Percentiles rank a stretch among this genome's conserved stretches.
Evolutionary conservation across 2,888 invertebrate species (phyloP).

Genomic region (Labia minor): DNA sequence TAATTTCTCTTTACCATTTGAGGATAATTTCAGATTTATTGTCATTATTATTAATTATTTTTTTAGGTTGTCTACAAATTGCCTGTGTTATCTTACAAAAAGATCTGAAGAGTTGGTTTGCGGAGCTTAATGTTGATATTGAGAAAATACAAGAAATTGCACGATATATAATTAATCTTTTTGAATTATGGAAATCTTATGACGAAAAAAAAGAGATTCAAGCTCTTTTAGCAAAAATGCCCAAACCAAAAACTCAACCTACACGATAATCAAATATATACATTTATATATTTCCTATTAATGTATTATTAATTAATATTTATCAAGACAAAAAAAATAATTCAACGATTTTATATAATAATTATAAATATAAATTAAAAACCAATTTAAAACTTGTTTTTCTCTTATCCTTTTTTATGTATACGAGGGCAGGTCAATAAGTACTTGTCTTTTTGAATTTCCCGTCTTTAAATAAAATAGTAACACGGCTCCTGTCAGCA

Average conservation of each 20-base stretch:
- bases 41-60: no score
- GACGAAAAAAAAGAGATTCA: slow-evolving; percentile 97
- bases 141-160: slow-evolving; percentile 97
- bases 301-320: no score
- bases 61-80: slow-evolving; percentile 80
- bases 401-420: no score
- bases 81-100: slow-evolving; percentile 87
- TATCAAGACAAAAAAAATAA: no score
- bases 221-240: slow-evolving; percentile 83
- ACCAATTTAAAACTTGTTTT: no score
- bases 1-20: background rate
- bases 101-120: slow-evolving; percentile 93
- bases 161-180: slow-evolving; percentile 79
- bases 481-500: no score
- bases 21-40: background rate
- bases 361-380: no score
- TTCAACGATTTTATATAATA: no score
- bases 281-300: no score
- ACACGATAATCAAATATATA: slow-evolving; percentile 31
- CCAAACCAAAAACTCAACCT: slow-evolving; percentile 69
- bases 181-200: slow-evolving; percentile 94
- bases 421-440: no score
- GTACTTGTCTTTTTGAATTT: no score
- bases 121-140: slow-evolving; percentile 93
- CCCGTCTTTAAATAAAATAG: no score